phyloP scores from a whole-genome alignment of 2,888 invertebrate species.

The Pristionchus arcanus region DNA sequence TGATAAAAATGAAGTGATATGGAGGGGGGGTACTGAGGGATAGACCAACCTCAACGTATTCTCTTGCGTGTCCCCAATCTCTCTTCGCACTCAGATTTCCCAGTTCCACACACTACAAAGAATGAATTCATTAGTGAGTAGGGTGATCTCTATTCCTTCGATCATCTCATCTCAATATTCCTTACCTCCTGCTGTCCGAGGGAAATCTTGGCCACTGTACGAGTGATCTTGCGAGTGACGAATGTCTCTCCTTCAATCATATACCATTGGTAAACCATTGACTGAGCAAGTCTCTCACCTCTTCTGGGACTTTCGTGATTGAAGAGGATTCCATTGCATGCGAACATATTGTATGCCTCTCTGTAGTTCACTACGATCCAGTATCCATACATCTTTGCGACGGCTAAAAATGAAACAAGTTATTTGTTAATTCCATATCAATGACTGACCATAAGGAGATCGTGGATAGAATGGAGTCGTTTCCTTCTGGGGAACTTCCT shows the following conservation, averaged over 20 bases:
- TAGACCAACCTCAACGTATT: constrained; percentile 80
- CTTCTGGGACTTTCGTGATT: constrained; percentile 96
- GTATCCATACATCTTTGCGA: constrained; percentile 94
- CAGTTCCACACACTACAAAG: constrained; percentile 83
- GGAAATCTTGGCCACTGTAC: constrained; percentile 96
- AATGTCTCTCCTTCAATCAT: constrained; percentile 89
- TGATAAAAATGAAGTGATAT: not conserved
- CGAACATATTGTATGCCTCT: constrained; percentile 95
- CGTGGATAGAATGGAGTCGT: constrained; percentile 96
- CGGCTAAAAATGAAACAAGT: constrained; percentile 84
- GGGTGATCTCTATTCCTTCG: not conserved
- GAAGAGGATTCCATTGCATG: constrained; percentile 95
- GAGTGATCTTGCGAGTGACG: constrained; percentile 97
- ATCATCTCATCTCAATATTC: not conserved
- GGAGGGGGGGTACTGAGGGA: not conserved
- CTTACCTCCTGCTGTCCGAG: constrained; percentile 88
- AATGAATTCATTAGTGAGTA: not conserved
- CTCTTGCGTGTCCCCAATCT: constrained; percentile 90
- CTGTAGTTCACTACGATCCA: constrained; percentile 97
- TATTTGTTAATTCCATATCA: not conserved
- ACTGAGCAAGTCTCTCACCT: constrained; percentile 80
- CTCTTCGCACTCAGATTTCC: constrained; percentile 95
- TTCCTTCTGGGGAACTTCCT: constrained; percentile 93
- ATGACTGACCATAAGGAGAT: constrained; percentile 90
- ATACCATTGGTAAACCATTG: not conserved